phyloP scores from a whole-genome alignment of 2,888 invertebrate genomes.

The Pelosia muscerda region DNA sequence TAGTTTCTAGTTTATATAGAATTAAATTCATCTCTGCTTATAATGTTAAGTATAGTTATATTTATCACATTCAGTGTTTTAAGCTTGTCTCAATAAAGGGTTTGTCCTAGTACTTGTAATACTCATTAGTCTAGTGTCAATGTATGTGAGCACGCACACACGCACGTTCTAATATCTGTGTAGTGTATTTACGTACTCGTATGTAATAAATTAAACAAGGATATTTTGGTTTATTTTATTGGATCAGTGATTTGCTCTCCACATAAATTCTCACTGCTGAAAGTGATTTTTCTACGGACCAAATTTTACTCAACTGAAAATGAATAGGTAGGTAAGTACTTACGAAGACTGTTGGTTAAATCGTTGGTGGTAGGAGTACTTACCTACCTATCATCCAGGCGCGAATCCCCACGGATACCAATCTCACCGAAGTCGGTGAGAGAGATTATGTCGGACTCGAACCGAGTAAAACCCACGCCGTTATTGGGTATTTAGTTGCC shows the following conservation, averaged over 20 bases:
- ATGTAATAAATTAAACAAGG: slow-evolving; percentile 50
- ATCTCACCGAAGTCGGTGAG: too few relatives aligned
- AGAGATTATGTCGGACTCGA: too few relatives aligned
- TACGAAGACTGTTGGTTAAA: too few relatives aligned
- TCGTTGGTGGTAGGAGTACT: too few relatives aligned
- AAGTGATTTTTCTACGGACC: neutral
- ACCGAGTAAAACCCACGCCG: too few relatives aligned
- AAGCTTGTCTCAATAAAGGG: slow-evolving; percentile 59
- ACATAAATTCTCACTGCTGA: neutral
- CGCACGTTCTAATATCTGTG: slow-evolving; percentile 59
- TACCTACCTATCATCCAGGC: too few relatives aligned
- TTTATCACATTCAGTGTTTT: slow-evolving; percentile 79
- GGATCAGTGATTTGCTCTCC: neutral
- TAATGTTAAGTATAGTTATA: slow-evolving; percentile 32
- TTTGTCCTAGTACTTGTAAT: slow-evolving; percentile 78
- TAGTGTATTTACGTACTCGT: slow-evolving; percentile 48
- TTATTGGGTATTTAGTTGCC: too few relatives aligned
- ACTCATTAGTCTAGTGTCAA: slow-evolving; percentile 74
- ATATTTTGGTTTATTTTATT: slow-evolving; percentile 42
- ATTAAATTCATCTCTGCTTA: slow-evolving; percentile 58
- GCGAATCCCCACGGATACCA: too few relatives aligned
- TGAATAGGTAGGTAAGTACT: neutral
- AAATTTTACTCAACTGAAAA: neutral
- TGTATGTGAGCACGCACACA: slow-evolving; percentile 72
- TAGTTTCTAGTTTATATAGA: slow-evolving; percentile 32